Evolutionary conservation across 2,113 vertebrate genomes (phyloP).

Genomic region (Otis tarda): DNA sequence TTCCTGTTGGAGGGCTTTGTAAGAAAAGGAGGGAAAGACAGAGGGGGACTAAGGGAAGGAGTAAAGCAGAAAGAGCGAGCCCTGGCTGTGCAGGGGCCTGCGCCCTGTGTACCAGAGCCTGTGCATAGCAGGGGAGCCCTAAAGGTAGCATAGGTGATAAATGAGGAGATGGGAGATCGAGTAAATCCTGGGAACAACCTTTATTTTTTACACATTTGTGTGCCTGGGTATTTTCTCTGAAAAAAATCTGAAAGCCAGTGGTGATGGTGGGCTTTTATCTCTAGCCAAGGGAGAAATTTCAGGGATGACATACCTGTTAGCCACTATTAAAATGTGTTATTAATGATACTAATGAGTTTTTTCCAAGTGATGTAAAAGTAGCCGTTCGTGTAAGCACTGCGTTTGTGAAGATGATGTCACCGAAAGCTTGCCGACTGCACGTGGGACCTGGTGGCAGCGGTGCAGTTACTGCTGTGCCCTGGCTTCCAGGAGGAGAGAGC

Average conservation of each 20-base stretch:
- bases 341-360: constrained; percentile 58
- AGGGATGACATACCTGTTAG: constrained; percentile 2
- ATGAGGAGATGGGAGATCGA: neutral
- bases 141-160: neutral
- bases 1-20: neutral
- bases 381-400: neutral
- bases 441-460: neutral
- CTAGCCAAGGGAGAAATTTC: constrained; percentile 11
- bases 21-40: neutral
- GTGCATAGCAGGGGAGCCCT: neutral
- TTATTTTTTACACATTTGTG: neutral
- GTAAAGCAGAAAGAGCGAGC: neutral
- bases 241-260: neutral
- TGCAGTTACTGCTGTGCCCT: neutral
- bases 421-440: neutral
- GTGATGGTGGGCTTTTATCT: constrained; percentile 44
- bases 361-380: constrained; percentile 58
- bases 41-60: neutral
- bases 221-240: neutral
- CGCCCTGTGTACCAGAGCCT: neutral
- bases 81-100: neutral
- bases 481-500: neutral
- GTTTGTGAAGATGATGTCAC: constrained; percentile 66
- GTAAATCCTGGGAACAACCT: neutral
- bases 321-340: constrained; percentile 48